These are phyloP conservation scores for Pseudomyrmex gracilis DNA, from an alignment of 1,140 invertebrate species.

Conservation along the genomic window DNA sequence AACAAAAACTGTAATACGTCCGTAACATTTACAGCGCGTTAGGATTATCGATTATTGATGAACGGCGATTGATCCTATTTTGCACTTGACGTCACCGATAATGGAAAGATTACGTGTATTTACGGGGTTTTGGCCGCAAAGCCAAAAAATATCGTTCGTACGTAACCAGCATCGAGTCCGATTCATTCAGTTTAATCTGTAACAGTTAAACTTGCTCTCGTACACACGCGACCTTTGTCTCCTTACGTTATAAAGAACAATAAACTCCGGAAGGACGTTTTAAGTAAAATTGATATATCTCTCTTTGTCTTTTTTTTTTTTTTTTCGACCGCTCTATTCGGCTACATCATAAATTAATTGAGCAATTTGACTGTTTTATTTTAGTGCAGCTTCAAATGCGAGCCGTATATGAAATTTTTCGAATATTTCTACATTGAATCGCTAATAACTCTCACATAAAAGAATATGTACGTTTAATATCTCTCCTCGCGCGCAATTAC, in stretches of 20 bases:
- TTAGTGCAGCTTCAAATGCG: not conserved
- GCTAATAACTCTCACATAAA: not conserved
- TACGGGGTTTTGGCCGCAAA: too few relatives aligned
- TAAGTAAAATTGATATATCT: too few relatives aligned
- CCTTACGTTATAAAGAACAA: too few relatives aligned
- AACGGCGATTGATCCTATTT: not conserved
- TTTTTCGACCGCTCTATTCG: not conserved
- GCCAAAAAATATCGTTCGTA: too few relatives aligned
- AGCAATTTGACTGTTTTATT: not conserved
- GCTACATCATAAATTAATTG: slow-evolving; percentile 35
- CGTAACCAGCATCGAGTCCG: too few relatives aligned
- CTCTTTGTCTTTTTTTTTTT: not conserved
- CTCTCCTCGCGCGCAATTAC: not conserved
- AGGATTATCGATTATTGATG: slow-evolving; percentile 13
- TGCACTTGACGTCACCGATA: slow-evolving; percentile 1
- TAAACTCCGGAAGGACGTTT: too few relatives aligned
- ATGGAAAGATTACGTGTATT: not conserved
- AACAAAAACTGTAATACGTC: slow-evolving; percentile 38
- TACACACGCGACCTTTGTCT: too few relatives aligned
- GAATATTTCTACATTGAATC: not conserved
- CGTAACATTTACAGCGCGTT: slow-evolving; percentile 19
- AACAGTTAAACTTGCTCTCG: too few relatives aligned
- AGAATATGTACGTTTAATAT: not conserved
- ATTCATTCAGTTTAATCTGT: too few relatives aligned
- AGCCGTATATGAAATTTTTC: not conserved